Evolutionary conservation across 2,113 vertebrate species (phyloP), one percentile per base, ranked within the genome.

Genomic region (Aspidoscelis tigris): DNA sequence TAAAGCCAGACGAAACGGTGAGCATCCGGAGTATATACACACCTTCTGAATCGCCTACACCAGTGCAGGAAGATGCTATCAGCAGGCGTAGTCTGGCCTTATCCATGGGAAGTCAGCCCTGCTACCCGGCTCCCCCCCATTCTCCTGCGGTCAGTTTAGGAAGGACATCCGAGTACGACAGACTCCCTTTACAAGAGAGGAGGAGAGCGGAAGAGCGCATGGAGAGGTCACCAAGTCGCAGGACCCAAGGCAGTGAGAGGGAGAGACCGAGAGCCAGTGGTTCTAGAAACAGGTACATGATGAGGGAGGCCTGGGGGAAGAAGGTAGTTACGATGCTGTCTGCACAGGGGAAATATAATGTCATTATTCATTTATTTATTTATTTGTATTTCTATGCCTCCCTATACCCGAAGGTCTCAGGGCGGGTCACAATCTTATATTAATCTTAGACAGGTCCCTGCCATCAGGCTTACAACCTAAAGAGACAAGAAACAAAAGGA

Each of bases 11-110:
- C 11, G 83, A 85, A 72, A 79, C n/a, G 1, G 43, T n/a, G 58
- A 85, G 77, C 70, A 41, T 66, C 55, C 77, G 2, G 12, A 85
- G 76, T 4, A 39, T 85, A 1, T 85, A 85, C 44, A 66, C 70
- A 9, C n/a, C 70, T 21, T 22, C 66, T 10, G 77, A 43, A 74
- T 21, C 12, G 3, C 43, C 10, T 21, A 74, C 55, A 69, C 76
- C 41, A 44, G 58, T 4, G 5, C 66, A 61, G 26, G 76, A 78
- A 44, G 83, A 85, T 4, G 9, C 14, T 5, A 9, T 1, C 44
- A 72, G 69, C 77, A 85, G 69, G 78, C 77, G 2, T 4, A 80
- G 77, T 7, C 6, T 65, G 50, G 43, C 10, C 18, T 8, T 71
- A 1, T 84, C 75, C 24, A 14, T 78, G 43, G 70, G 21, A 12